Base-by-base conservation (phyloP, 2,113 vertebrate genomes). In the Progne subis region DNA sequence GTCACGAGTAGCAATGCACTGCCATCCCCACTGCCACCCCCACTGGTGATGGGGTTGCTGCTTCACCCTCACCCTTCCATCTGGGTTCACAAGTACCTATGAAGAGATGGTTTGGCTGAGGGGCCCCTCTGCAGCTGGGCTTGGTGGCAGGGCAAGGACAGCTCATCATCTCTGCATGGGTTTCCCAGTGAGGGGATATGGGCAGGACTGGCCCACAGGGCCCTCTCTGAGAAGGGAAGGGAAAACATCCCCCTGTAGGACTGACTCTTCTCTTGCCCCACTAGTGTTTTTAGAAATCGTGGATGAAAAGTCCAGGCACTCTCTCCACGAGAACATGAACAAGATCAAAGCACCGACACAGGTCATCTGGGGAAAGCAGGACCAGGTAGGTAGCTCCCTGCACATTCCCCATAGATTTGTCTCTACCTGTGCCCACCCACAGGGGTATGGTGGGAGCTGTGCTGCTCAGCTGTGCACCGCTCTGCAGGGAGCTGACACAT, bases 281-380 rank as follows among this genome's bases (percentile, higher is more conserved):
- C 63, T 72, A 99, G 99, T 99, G 69, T 99, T 99, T 95, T 95
- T 98, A 97, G 98, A 99, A 96, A 97, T 99, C 1, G 87, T 60
- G 7, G 97, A 75, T 75, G 98, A 99, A 86, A 98, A 98, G 72
- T 99, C 98, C 28, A 98, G 98, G 67, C 96, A 98, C 72, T 97
- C 96, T 6, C 97, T 99, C 50, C 98, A 99, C 11, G 97, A 99
- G 83, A 98, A 98, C 94, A 97, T 99, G 98, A 98, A 96, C 90
- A 98, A 98, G 97, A 99, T 99, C 97, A 98, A 97, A 67, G 97
- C 85, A 2, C 98, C 99, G 0, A 98, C 99, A 0, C 99, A 99
- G 94, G 98, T 99, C 92, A 98, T 99, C 95, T 99, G 99, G 99
- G 99, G 99, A 34, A 99, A 98, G 60, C 98, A 99, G 68, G 99